phyloP scores from a whole-genome alignment of 2,888 invertebrate genomes.

The Colletes collaris region DNA sequence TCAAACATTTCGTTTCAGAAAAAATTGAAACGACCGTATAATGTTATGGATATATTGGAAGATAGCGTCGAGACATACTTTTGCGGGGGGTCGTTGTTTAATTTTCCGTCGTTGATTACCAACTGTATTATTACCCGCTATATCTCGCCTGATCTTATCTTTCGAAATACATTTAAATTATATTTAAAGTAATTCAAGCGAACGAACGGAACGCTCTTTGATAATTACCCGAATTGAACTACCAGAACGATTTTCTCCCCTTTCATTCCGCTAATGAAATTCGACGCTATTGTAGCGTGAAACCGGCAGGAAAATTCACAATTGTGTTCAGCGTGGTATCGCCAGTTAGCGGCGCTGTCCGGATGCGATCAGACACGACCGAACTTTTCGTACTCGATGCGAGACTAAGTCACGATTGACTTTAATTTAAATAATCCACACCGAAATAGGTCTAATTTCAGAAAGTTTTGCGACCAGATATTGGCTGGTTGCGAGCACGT shows the following conservation, averaged over 20 bases:
- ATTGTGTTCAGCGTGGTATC: not conserved
- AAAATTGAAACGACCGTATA: no score
- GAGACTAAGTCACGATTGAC: not conserved
- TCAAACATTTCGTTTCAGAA: no score
- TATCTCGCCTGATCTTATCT: no score
- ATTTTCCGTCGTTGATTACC: not conserved
- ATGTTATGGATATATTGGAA: not conserved
- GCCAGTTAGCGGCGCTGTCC: not conserved
- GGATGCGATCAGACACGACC: not conserved
- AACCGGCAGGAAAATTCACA: constrained; percentile 12
- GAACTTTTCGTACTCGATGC: constrained; percentile 1
- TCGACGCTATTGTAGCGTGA: not conserved
- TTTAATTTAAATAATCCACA: no score
- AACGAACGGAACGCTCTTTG: constrained; percentile 35
- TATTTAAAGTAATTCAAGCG: constrained; percentile 21
- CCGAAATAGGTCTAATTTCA: no score
- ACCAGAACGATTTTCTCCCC: constrained; percentile 19
- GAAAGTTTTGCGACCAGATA: no score
- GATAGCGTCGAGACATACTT: not conserved
- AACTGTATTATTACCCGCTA: not conserved
- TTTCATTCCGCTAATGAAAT: constrained; percentile 39
- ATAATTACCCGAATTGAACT: constrained; percentile 31
- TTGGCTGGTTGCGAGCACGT: no score
- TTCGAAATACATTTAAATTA: not conserved
- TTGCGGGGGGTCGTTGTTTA: no score